Base-by-base conservation (phyloP, 2,888 invertebrate genomes). In the Rutpela maculata region DNA sequence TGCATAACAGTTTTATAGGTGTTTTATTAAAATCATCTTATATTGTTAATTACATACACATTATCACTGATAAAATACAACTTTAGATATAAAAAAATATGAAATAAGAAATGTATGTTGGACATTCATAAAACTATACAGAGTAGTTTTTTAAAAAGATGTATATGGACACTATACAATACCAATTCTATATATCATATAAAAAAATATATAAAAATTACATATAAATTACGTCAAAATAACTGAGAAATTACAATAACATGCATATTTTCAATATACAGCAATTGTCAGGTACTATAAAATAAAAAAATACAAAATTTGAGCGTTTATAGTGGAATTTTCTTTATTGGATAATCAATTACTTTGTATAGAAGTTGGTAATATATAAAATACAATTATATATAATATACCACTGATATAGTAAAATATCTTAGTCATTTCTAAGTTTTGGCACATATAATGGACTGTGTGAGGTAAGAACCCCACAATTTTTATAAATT, bases 401-500 rank as follows among this genome's bases (percentile, higher is more conserved):
- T 76, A 38, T 60, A 59, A 75, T 78, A 74, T 75, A 79, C 76
- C 72, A 77, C 75, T 69, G 74, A 65, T 78, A 77, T 83, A 80
- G 75, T 82, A 83, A 83, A 83, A 82, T 81, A 82, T 80, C 75
- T 80, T 82, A 77, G 77, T 79, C 78, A 80, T 62, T 65, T 78
- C 70, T 80, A 80, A 74, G 76, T 83, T 65, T 84, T 84, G 84
- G 84, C 84, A 84, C 83, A 79, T 81, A 77, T 80, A 79, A 84
- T 83, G 84, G 84, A 83, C 83, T 81, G 82, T 79, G 71, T 68
- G 74, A 74, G 76, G 76, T 12, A 72, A 69, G 35, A 63, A 50
- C 70, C 75, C 75, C 79, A 74, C 77, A 76, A 74, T 69, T 67
- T 77, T 62, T 76, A 75, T 70, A 72, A 60, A 60, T 76, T 69